Evolutionary conservation across 2,888 invertebrate genomes (phyloP), one percentile per base, ranked within the genome.

Genomic region (Parnassius apollo): DNA sequence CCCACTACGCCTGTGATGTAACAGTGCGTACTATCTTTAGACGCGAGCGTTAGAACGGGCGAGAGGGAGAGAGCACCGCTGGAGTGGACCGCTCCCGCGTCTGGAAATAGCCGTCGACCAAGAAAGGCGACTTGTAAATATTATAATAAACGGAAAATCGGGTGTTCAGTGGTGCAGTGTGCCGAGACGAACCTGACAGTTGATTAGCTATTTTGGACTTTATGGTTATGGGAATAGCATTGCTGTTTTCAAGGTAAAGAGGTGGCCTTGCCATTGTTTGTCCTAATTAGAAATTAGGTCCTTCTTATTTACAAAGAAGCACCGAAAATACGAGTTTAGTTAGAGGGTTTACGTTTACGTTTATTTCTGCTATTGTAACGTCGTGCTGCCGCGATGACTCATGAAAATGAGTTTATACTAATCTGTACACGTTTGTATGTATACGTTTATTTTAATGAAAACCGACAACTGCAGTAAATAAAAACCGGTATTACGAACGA

Each of bases 111-210:
- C 84, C 83, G 82, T 91, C 86, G 89, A 82, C 93, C 93, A 93
- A 93, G 93, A 93, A 93, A 93, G 93, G 93, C 90, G 92, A 90
- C 83, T 88, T 83, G 85, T 89, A 88, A 88, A 91, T 91, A 91
- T 90, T 92, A 88, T 91, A 90, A 90, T 90, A 90, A 91, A 88
- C 91, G 84, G 88, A 85, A 87, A 89, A 90, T 70, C 72, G 68
- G 78, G 79, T 57, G 76, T 80, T 77, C 76, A 76, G 85, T 91
- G 81, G 92, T 92, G 92, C 92, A 91, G 92, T 92, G 92, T 92
- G 92, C 92, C 91, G 89, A 86, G 75, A 75, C 82, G 86, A 80
- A 84, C 82, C 74, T 84, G 84, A 83, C 80, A 77, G 76, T 54
- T 72, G 82, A 75, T 75, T 75, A 65, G 73, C 78, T 75, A 80